Evolutionary conservation across 2,797 vertebrate genomes (phyloP).

Genomic region (Neosalanx taihuensis): DNA sequence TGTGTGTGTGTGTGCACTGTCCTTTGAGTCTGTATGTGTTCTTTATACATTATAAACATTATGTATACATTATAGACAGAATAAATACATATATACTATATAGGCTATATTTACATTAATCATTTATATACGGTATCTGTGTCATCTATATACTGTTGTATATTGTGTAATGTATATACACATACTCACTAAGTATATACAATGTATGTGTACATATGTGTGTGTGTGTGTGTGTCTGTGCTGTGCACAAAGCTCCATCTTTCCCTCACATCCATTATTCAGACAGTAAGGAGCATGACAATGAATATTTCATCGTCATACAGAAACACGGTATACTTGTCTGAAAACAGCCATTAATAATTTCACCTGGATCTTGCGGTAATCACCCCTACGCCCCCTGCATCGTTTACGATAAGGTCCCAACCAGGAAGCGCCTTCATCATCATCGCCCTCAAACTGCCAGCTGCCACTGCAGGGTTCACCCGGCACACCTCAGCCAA

Average conservation of each 20-base stretch:
- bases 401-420: slow-evolving; percentile 12
- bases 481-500: slow-evolving; percentile 27
- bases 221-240: background rate
- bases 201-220: background rate
- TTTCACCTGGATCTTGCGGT: slow-evolving; percentile 19
- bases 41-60: no score
- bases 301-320: slow-evolving; percentile 62
- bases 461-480: background rate
- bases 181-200: no score
- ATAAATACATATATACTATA: background rate
- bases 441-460: slow-evolving; percentile 20
- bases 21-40: background rate
- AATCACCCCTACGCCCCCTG: slow-evolving; percentile 12
- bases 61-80: no score
- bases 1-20: background rate
- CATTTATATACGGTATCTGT: no score
- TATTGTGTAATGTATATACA: no score
- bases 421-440: slow-evolving; percentile 2
- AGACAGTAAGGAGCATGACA: slow-evolving; percentile 35
- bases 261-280: slow-evolving; percentile 58
- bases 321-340: slow-evolving; percentile 36
- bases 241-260: slow-evolving; percentile 31
- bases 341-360: slow-evolving; percentile 38
- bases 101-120: background rate
- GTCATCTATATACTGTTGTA: no score